Evolutionary conservation across 1,140 invertebrate genomes (phyloP), one percentile per base, ranked within the genome.

Genomic region (Oryctes rhinoceros): DNA sequence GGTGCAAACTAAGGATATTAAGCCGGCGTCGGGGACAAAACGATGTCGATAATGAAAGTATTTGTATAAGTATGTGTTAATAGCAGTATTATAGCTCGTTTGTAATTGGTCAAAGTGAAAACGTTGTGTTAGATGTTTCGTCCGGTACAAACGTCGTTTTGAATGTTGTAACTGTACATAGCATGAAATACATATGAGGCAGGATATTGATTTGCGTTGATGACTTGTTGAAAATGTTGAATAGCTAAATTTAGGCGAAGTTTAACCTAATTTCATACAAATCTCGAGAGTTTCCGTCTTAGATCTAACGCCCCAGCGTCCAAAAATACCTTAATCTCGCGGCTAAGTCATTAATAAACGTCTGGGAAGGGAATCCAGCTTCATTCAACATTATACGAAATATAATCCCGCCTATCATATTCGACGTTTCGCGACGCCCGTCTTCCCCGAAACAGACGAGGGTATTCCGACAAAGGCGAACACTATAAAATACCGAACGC

Each of bases 1-100:
- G 85, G 80, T 86, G 15, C 77, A 83, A 77, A 79, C 84, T 67
- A 83, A 80, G 67, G 62, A 84, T 81, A 81, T 79, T 15, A 83
- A 79, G 62, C 79, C 80, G 24, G 18, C 24, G 30, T 3, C 20
- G 24, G 35, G 24, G 13, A 67, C 20, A 13, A 71, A 37, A 30
- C 20, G 35, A 71, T 71, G 24, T 71, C 20, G 65, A 5, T 71
- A 59, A 59, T n/a, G 53, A 18, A 9, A 71, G 24, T 24, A 7
- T 10, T 4, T 44, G 24, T 30, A 30, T 30, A 30, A 44, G 9
- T 44, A 44, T 44, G 39, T 10, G 39, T 44, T 7, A 44, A 10
- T 44, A 4, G 39, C 2, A 2, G 24, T 30, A 30, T 30, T 30
- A 30, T 30, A 30, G 24, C 24, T 30, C 2, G 24, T 30, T 30